Evolutionary conservation across 2,797 vertebrate species (phyloP), one percentile per base, ranked within the genome.

Genomic region (Aulostomus chinensis): DNA sequence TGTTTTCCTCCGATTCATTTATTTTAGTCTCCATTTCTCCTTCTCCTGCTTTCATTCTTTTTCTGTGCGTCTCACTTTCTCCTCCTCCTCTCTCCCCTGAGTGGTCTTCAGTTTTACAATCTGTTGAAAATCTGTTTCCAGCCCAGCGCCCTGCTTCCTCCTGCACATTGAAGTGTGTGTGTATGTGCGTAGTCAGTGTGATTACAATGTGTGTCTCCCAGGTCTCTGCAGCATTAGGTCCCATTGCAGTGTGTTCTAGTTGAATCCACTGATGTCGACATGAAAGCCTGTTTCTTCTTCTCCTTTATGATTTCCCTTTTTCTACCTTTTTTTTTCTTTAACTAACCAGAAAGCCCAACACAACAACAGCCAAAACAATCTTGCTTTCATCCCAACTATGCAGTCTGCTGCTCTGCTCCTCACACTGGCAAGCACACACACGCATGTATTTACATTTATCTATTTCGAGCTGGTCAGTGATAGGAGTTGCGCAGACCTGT

Each of bases 41-140:
- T n/a, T 12, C 31, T 35, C 13, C 26, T 25, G 2, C 15, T 7
- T 12, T 38, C 14, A 35, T 9, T 1, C 5, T 32, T 18, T 35
- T 9, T 34, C 12, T 41, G 22, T 22, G 5, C n/a, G 8, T 16
- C 4, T 7, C 15, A 7, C 3, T 26, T 6, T 28, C 24, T 7
- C n/a, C 9, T 20, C 33, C 24, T 9, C 33, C 21, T 22, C 8
- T 16, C 16, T 59, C 40, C 47, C 25, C 39, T 21, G 50, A 51
- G 52, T 64, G 31, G 40, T 68, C 49, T 42, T 68, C 56, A 57
- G 59, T 74, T 69, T 69, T 73, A 70, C 74, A 73, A 53, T 75
- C 68, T 80, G 73, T 76, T 68, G 41, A 62, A 57, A 63, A 65
- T 70, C 57, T 57, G 58, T 57, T 49, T 76, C 11, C 58, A 67